Conservation (phyloP, 2,888 invertebrate genomes). For the Diaprepes abbreviatus region DNA sequence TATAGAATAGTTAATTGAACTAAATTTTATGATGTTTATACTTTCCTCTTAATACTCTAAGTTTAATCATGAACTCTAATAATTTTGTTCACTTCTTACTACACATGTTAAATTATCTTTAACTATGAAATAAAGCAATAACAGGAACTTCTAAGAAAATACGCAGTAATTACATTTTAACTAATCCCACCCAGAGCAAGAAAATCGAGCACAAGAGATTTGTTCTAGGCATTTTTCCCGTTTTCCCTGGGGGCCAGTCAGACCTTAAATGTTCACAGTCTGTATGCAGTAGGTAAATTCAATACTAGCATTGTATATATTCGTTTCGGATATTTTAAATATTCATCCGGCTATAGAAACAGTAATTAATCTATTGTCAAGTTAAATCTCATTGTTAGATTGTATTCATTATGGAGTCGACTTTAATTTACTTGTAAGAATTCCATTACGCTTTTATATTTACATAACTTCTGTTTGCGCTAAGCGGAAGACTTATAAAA, state of each 20-base stretch:
- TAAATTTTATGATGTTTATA: no score
- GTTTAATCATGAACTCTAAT: no score
- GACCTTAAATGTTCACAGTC: conserved; percentile 46
- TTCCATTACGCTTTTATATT: conserved; percentile 56
- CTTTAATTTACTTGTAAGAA: conserved; percentile 69
- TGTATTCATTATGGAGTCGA: conserved; percentile 67
- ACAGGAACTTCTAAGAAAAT: no score
- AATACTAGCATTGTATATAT: conserved; percentile 66
- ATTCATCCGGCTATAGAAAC: conserved; percentile 67
- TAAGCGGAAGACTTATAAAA: conserved; percentile 41
- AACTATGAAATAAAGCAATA: no score
- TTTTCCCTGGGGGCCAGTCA: conserved; percentile 43
- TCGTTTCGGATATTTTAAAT: conserved; percentile 65
- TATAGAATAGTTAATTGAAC: no score
- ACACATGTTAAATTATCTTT: no score
- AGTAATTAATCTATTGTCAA: conserved; percentile 69
- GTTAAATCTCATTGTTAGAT: conserved; percentile 66
- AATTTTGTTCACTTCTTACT: no score
- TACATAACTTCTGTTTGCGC: conserved; percentile 49
- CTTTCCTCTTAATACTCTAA: no score
- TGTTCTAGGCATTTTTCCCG: conserved; percentile 39
- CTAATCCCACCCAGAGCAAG: conserved; percentile 6
- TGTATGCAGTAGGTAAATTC: conserved; percentile 63
- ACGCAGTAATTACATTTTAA: conserved; percentile 19
- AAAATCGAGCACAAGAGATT: conserved; percentile 9